Evolutionary conservation across 2,888 invertebrate species (phyloP).

Genomic region (Syritta pipiens): DNA sequence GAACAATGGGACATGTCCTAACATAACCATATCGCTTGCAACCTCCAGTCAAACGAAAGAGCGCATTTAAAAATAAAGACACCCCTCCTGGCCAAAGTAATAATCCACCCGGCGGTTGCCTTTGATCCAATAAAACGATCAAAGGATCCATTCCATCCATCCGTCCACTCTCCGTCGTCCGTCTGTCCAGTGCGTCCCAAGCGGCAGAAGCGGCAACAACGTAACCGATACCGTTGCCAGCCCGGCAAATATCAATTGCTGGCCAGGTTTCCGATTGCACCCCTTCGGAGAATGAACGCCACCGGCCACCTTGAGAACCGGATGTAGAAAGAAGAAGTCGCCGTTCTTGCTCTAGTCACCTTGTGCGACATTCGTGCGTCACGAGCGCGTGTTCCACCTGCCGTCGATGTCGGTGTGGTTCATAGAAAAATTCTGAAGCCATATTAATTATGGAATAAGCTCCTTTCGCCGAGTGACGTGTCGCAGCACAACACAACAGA

Average conservation of each 20-base stretch:
- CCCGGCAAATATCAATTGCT: constrained; percentile 60
- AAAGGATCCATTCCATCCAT: constrained; percentile 54
- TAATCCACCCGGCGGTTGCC: constrained; percentile 27
- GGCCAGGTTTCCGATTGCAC: constrained; percentile 56
- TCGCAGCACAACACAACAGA: constrained; percentile 36
- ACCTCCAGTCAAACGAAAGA: constrained; percentile 40
- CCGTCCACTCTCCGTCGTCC: too few species aligned
- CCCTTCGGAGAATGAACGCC: constrained; percentile 20
- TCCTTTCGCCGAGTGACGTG: constrained; percentile 58
- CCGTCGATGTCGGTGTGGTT: constrained; percentile 24
- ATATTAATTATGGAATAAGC: constrained; percentile 68
- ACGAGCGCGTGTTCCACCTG: constrained; percentile 14
- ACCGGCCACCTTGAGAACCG: constrained; percentile 46
- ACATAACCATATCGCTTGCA: constrained; percentile 51
- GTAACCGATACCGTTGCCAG: constrained; percentile 61
- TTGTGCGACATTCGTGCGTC: constrained; percentile 31
- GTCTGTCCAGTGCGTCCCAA: too few species aligned
- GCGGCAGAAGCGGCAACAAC: constrained; percentile 16
- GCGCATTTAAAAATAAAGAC: constrained; percentile 33
- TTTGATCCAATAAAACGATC: constrained; percentile 60
- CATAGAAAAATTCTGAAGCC: constrained; percentile 65
- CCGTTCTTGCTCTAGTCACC: constrained; percentile 55
- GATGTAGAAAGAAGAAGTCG: constrained; percentile 53
- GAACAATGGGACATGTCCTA: too few species aligned
- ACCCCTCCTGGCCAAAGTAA: constrained; percentile 10